A percentile compares a stretch with the other conserved stretches of the same genome.
These are phyloP conservation scores for Aegypius monachus DNA, from an alignment of 2,113 vertebrate genomes.

Conservation along the genomic window DNA sequence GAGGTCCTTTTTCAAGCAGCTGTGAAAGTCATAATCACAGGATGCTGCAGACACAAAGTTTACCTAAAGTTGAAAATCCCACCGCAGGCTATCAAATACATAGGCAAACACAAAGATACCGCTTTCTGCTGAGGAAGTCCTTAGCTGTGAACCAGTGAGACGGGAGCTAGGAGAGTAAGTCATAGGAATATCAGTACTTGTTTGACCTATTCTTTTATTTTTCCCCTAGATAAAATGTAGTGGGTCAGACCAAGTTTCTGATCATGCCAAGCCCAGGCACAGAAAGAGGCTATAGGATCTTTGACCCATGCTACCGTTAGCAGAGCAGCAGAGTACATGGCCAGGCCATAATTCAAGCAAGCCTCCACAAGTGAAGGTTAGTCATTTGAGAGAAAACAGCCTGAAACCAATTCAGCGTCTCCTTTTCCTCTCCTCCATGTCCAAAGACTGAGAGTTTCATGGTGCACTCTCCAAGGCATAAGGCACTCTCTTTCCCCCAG, in stretches of 20 bases:
- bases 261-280: not conserved
- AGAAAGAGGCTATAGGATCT: not conserved
- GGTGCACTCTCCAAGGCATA: not conserved
- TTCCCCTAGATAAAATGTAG: not conserved
- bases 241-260: not conserved
- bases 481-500: not conserved
- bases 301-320: not conserved
- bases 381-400: not conserved
- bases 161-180: not conserved
- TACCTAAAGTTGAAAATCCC: not conserved
- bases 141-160: not conserved
- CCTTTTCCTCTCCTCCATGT: not conserved
- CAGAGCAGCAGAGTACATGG: not conserved
- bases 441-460: not conserved
- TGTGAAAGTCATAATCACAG: not conserved
- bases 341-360: not conserved
- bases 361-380: not conserved
- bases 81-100: not conserved
- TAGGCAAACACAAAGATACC: not conserved
- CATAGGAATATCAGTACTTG: rapidly evolving
- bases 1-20: not conserved
- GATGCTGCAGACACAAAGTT: not conserved
- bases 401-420: not conserved
- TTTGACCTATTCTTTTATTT: not conserved
- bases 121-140: not conserved